Evolutionary conservation across 2,888 invertebrate genomes (phyloP), one percentile per base, ranked within the genome.

Genomic region (Apamea sordens): DNA sequence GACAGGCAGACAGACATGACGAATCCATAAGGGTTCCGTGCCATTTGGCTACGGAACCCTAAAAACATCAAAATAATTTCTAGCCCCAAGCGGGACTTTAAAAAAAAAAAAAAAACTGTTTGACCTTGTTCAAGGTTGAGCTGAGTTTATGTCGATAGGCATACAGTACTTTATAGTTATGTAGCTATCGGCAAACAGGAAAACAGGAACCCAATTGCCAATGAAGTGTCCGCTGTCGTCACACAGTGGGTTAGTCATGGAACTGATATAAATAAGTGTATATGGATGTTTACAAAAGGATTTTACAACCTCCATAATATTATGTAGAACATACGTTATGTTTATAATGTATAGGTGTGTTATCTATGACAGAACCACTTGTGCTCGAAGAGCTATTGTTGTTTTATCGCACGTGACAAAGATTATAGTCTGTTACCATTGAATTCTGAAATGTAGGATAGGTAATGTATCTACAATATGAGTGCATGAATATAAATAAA

Each of bases 291-390:
- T 78, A 67, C 36, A 59, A 61, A 59, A 78, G 41, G 41, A 78
- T 68, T 63, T 79, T 53, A 78, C 68, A 41, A 8, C 1, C 7
- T 28, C 64, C 47, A 69, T 32, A 28, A 50, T 79, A 68, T 41
- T 78, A 78, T 61, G 36, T 59, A 64, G 69, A 77, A 24, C 47
- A 50, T 32, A 72, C 67, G 32, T 63, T 63, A 79, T 56, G 67
- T 56, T 78, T 11, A 53, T 32, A 47, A 41, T 36, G 47, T 63
- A n/a, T 59, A 47, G 13, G n/a, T 50, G 53, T 59, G 71, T 68
- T 82, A 84, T 82, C 84, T 84, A 7, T 50, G 21, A 84, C 79
- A 72, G 44, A 56, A 50, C 24, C n/a, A 72, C 79, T 84, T 72
- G n/a, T 41, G 53, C n/a, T 84, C n/a, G 63, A 84, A 63, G 63